These are phyloP conservation scores for Barypeithes pellucidus DNA, from an alignment of 2,888 invertebrate species.

Conservation along the genomic window DNA sequence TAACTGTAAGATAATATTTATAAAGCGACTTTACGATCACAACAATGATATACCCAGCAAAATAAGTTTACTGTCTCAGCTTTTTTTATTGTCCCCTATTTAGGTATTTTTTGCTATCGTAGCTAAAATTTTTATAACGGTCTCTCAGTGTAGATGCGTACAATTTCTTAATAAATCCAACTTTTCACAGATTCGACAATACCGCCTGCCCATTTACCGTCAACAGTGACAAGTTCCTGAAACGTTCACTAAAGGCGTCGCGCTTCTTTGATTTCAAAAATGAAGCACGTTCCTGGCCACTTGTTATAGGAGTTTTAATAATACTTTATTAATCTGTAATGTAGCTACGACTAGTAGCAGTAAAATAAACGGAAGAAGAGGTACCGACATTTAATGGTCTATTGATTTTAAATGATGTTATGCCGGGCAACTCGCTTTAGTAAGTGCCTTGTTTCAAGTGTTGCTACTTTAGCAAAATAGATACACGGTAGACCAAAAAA, in stretches of 20 bases:
- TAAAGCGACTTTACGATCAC: too few relatives aligned
- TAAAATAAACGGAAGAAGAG: constrained; percentile 14
- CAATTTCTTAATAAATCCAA: background rate
- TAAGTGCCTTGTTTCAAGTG: too few relatives aligned
- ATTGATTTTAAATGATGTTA: constrained; percentile 14
- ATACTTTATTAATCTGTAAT: constrained; percentile 16
- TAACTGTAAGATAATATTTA: too few relatives aligned
- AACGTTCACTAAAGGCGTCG: background rate
- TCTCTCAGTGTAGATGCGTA: too few relatives aligned
- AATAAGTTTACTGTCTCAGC: too few relatives aligned
- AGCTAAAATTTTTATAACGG: too few relatives aligned
- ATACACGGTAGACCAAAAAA: too few relatives aligned
- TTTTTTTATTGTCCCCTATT: too few relatives aligned
- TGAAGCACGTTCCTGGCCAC: constrained; percentile 6
- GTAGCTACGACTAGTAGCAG: constrained; percentile 1
- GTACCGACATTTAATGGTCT: constrained; percentile 7
- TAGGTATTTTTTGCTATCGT: too few relatives aligned
- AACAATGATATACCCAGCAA: too few relatives aligned
- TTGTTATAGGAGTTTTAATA: constrained; percentile 19
- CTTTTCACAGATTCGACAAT: background rate
- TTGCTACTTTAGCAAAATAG: too few relatives aligned
- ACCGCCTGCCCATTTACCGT: background rate
- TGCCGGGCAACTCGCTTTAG: background rate
- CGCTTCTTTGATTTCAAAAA: constrained; percentile 17
- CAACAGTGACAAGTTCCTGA: constrained; percentile 13